Evolutionary conservation across 2,797 vertebrate genomes (phyloP).

Genomic region (Fringilla coelebs): DNA sequence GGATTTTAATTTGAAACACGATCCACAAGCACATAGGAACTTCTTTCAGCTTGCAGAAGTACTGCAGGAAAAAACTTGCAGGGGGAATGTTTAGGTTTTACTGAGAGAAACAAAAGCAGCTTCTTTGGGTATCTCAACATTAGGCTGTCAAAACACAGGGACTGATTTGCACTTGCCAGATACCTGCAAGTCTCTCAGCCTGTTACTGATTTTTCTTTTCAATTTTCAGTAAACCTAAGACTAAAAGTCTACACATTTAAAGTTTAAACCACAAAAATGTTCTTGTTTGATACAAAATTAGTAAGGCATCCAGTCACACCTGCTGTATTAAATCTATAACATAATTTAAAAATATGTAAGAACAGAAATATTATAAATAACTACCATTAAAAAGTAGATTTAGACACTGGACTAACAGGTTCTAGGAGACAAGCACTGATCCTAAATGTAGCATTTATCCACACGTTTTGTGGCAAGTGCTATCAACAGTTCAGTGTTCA

Average conservation of each 20-base stretch:
- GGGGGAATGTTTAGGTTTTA: not conserved
- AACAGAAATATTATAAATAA: not conserved
- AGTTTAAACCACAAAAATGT: not conserved
- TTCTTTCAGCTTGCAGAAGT: not conserved
- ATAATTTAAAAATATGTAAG: not conserved
- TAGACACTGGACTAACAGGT: not conserved
- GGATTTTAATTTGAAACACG: not conserved
- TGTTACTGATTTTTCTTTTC: not conserved
- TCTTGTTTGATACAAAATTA: not conserved
- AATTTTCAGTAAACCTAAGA: not conserved
- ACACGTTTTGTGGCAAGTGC: constrained; percentile 35
- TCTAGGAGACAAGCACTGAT: not conserved
- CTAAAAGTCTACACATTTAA: not conserved
- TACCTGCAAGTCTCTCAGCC: not conserved
- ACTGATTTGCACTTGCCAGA: not conserved
- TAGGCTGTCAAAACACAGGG: not conserved
- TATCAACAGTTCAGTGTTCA: constrained; percentile 21
- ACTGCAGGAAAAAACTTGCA: not conserved
- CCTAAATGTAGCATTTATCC: not conserved
- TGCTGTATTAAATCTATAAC: not conserved
- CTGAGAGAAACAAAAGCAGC: not conserved
- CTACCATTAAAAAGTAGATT: not conserved
- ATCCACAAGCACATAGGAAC: not conserved
- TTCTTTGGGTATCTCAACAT: not conserved
- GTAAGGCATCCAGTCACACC: not conserved